A percentile compares a stretch with the other conserved stretches of the same genome.
Conservation (phyloP, 2,888 invertebrate species). For the Netelia fuscicornis region DNA sequence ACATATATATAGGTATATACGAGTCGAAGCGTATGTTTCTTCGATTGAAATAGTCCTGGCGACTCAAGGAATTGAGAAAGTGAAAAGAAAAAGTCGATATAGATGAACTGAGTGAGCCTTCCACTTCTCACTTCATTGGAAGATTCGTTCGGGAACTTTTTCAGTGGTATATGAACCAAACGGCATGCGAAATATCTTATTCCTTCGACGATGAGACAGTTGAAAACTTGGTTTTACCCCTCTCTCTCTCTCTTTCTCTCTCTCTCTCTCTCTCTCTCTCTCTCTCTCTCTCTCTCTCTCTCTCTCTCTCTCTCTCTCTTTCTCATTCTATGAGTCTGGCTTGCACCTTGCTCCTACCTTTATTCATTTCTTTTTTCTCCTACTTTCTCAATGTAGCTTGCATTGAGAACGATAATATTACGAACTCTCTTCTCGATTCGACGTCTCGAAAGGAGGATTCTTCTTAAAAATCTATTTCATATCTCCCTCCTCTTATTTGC, state of each 20-base stretch:
- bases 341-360: not conserved
- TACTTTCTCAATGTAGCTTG: not conserved
- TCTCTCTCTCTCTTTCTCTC: not conserved
- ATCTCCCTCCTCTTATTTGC: conserved; percentile 10
- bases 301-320: not conserved
- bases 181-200: conserved; percentile 34
- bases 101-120: conserved; percentile 23
- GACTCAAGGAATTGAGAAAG: not conserved
- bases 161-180: conserved; percentile 22
- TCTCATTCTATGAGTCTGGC: not conserved
- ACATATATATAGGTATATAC: not conserved
- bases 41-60: not conserved
- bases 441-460: conserved; percentile 3
- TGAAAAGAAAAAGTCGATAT: conserved; percentile 5
- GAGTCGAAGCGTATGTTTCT: not conserved
- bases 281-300: not conserved
- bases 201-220: conserved; percentile 40
- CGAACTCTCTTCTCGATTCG: conserved; percentile 25
- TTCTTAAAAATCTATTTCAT: not conserved
- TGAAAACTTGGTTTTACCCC: conserved; percentile 42
- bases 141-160: conserved; percentile 58
- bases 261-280: not conserved
- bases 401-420: conserved; percentile 32
- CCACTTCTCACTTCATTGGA: not conserved
- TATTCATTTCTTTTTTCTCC: not conserved